Conservation (phyloP, 2,888 invertebrate species). For the Dolichomitus sp. region DNA sequence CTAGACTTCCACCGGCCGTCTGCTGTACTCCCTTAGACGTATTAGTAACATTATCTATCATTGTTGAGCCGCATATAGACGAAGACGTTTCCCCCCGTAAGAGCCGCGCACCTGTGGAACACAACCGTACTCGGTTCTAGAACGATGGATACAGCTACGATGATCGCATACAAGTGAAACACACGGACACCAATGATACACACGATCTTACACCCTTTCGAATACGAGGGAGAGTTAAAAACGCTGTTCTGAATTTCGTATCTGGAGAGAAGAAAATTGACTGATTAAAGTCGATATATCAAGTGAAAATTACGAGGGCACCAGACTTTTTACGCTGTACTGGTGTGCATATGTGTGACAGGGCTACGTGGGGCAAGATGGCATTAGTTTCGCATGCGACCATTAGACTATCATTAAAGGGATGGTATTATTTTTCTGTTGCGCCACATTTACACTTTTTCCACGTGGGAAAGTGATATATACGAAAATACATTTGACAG, state of each 20-base stretch:
- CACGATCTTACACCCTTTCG: not conserved
- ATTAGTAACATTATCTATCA: constrained; percentile 37
- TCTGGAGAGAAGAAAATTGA: not conserved
- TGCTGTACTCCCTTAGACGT: constrained; percentile 45
- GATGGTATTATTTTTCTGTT: no score
- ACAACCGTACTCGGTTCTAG: constrained; percentile 4
- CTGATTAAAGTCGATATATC: not conserved
- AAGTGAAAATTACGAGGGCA: not conserved
- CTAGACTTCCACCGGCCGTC: constrained; percentile 67
- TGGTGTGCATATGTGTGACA: not conserved
- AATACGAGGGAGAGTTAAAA: not conserved
- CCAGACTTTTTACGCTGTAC: not conserved
- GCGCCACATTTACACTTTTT: no score
- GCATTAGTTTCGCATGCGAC: not conserved
- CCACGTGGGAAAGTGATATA: no score
- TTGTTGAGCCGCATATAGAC: constrained; percentile 29
- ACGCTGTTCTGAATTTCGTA: not conserved
- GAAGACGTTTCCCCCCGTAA: constrained; percentile 36
- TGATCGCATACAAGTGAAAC: not conserved
- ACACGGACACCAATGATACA: not conserved
- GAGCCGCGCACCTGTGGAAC: constrained; percentile 58
- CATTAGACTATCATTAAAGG: no score
- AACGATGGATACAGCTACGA: not conserved
- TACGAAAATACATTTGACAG: no score
- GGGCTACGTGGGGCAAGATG: not conserved